phyloP scores from a whole-genome alignment of 2,113 vertebrate species.

The Bucco capensis region DNA sequence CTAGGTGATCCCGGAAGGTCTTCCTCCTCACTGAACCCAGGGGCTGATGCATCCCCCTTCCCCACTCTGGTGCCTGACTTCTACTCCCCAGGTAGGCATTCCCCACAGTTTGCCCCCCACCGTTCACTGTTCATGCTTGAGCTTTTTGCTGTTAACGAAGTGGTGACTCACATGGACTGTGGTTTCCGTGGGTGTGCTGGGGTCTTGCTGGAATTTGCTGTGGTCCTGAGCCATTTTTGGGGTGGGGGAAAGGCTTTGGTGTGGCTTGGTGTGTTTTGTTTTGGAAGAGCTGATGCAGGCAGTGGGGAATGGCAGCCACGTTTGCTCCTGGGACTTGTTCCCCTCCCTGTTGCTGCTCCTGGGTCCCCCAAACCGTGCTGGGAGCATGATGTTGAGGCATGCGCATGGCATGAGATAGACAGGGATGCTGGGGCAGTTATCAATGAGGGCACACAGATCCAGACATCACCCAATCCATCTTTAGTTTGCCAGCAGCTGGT shows the following conservation, averaged over 20 bases:
- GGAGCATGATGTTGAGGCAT: rapidly evolving
- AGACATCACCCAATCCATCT: too few relatives aligned
- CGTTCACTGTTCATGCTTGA: rapidly evolving
- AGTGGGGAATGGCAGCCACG: not conserved
- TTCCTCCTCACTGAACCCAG: not conserved
- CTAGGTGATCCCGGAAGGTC: not conserved
- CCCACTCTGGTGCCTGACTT: rapidly evolving
- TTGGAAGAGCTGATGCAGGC: not conserved
- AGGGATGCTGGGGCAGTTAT: too few relatives aligned
- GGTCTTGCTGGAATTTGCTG: rapidly evolving
- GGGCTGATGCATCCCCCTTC: not conserved
- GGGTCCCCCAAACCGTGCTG: rapidly evolving
- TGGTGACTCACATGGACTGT: rapidly evolving
- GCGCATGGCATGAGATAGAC: not conserved
- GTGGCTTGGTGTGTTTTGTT: not conserved
- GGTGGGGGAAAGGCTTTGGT: not conserved
- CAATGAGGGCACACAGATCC: too few relatives aligned
- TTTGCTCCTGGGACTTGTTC: not conserved
- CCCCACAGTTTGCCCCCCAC: rapidly evolving
- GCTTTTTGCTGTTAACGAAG: not conserved
- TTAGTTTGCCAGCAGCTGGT: not conserved
- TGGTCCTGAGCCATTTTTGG: rapidly evolving
- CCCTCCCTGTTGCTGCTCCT: not conserved
- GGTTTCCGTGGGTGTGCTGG: rapidly evolving
- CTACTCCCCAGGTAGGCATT: not conserved